Evolutionary conservation across 1,140 invertebrate genomes (phyloP), one percentile per base, ranked within the genome.

Genomic region (Pomacea maculata): DNA sequence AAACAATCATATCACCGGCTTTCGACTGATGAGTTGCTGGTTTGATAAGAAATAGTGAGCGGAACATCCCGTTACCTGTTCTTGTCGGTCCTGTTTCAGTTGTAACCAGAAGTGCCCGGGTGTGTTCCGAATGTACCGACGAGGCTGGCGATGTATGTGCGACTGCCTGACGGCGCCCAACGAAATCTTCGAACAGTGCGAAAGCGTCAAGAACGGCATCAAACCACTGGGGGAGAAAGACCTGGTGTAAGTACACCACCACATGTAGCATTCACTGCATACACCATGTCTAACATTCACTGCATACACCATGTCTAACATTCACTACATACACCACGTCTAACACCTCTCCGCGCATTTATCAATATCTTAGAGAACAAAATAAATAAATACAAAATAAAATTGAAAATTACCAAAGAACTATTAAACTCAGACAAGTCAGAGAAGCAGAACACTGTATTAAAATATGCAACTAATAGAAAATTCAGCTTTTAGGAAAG

Each of bases 41-140:
- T 45, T 45, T 45, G 6, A 6, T 45, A 45, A 45, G 34, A 2
- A 45, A 45, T 45, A 45, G 34, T 45, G 34, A 45, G 34, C 34
- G 2, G 6, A 45, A 6, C 34, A 45, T 45, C 34, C 34, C 34
- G 3, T 45, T 71, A 19, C 71, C 67, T 68, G 45, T 72, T 34
- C 29, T 72, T 64, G 9, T 29, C 3, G 34, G 34, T 67, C 11
- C 11, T 75, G 54, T 75, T 61, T 5, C 82, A 83, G 82, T 19
- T 83, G 82, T 54, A 63, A 54, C 25, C 65, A 83, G 67, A 55
- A 78, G n/a, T 83, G 82, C 64, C 82, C 82, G 15, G 54, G 45
- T 21, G 79, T 76, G 52, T 83, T 83, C 76, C 70, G 54, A 6
- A 78, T 78, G 57, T 65, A 67, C 29, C 75, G 82, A 5, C 61